Conservation (phyloP, 2,888 invertebrate species). For the Amblyteles armatorius region DNA sequence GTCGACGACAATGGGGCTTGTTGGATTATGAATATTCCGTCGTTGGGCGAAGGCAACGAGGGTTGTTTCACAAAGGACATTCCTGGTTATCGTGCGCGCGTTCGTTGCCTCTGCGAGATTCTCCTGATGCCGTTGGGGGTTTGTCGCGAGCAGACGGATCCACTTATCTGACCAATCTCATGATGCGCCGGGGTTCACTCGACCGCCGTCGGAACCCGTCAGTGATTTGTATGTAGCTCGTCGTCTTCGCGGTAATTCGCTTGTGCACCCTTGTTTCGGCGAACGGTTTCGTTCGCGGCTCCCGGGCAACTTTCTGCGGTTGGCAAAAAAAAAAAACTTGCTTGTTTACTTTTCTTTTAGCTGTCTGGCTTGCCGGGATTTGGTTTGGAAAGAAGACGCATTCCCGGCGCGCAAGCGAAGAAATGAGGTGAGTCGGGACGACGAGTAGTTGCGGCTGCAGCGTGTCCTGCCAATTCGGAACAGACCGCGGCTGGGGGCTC, state of each 20-base stretch:
- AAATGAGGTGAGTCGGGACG: constrained; percentile 13
- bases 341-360: not conserved
- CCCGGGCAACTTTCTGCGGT: not conserved
- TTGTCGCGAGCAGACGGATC: constrained; percentile 2
- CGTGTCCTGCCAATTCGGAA: not conserved
- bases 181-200: constrained; percentile 25
- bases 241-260: constrained; percentile 69
- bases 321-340: not conserved
- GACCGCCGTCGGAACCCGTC: not conserved
- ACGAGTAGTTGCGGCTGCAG: not conserved
- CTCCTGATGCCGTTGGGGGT: not conserved
- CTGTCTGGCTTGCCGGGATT: not conserved
- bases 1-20: constrained; percentile 7
- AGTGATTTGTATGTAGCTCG: constrained; percentile 34
- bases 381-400: not conserved
- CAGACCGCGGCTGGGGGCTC: constrained; percentile 8
- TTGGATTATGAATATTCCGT: constrained; percentile 65
- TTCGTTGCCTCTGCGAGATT: constrained; percentile 1
- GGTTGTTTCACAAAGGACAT: constrained; percentile 33
- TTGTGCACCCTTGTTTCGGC: constrained; percentile 45
- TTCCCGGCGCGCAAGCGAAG: not conserved
- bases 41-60: constrained; percentile 12
- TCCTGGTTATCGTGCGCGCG: constrained; percentile 1
- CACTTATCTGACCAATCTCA: constrained; percentile 35
- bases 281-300: not conserved